Evolutionary conservation across 2,888 invertebrate genomes (phyloP), one percentile per base, ranked within the genome.

Genomic region (Macaria notata): DNA sequence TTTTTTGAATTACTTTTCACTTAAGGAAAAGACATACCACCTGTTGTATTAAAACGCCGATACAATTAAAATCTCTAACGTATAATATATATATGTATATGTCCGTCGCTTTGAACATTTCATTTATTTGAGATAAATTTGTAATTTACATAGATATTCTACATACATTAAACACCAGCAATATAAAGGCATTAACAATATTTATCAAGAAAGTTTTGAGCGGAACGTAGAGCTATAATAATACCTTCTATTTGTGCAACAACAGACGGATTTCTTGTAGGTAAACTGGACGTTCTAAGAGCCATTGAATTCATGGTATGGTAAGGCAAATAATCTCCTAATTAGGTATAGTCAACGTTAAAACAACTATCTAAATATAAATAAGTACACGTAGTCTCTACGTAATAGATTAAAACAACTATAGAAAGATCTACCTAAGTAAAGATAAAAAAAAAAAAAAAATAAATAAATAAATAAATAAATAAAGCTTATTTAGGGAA

Each of bases 211-310:
- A 43, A 46, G 29, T 45, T 51, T 52, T 55, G 55, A 60, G 56
- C 53, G 39, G 49, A 50, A 46, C 46, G 9, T 44, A 46, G 49
- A 49, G 19, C 43, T 52, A 46, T 52, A 43, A 33, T 4, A 46
- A 49, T 54, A 58, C 9, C 39, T 54, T 59, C 46, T 60, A 51
- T 65, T 73, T 72, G 69, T 71, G 69, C 69, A 66, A 61, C 58
- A 59, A 62, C 47, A 70, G 74, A 75, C 73, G 72, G 72, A 72
- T 63, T 68, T 56, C 60, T 63, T 51, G 51, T 58, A 43, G 50
- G 44, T 46, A 54, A 63, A 39, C 60, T 67, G 74, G 73, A 76
- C 72, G 67, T 64, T 61, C 62, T 54, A 56, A 47, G 46, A 47
- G 42, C 39, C 46, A 39, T 9, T 39, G 30, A 2, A 41, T 29